These are phyloP conservation scores for Brachyalestes nurse DNA, from an alignment of 2,797 vertebrate species.

Conservation along the genomic window DNA sequence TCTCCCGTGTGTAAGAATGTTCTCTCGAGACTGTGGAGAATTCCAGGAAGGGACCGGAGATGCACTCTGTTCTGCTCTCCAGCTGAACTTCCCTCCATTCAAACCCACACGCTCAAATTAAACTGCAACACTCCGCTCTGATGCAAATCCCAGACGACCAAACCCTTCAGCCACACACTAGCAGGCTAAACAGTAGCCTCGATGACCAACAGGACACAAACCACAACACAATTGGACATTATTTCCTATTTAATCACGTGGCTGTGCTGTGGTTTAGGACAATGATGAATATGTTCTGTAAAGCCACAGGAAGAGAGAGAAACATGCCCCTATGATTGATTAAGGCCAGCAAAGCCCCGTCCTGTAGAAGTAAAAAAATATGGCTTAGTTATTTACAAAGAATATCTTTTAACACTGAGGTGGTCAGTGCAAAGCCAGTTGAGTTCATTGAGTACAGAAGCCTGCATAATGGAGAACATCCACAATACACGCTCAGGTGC, in stretches of 20 bases:
- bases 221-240: slow-evolving; percentile 16
- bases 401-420: not conserved
- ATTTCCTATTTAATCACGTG: slow-evolving; percentile 28
- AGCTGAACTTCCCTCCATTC: slow-evolving; percentile 66
- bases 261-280: not conserved
- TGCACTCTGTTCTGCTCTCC: slow-evolving; percentile 59
- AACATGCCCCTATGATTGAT: not conserved
- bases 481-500: no score
- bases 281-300: slow-evolving; percentile 8
- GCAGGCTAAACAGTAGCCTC: not conserved
- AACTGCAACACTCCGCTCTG: slow-evolving; percentile 30
- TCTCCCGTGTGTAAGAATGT: slow-evolving; percentile 35
- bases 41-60: slow-evolving; percentile 68
- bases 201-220: slow-evolving; percentile 32
- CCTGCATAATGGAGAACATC: not conserved
- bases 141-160: slow-evolving; percentile 57
- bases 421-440: not conserved
- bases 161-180: slow-evolving; percentile 8
- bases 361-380: not conserved
- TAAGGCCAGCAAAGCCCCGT: slow-evolving; percentile 1
- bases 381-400: slow-evolving; percentile 1
- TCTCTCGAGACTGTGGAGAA: slow-evolving; percentile 50
- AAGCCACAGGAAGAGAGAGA: slow-evolving; percentile 21
- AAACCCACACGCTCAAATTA: slow-evolving; percentile 53
- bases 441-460: not conserved